Evolutionary conservation across 2,113 vertebrate species (phyloP).

Genomic region (Periophthalmus modestus): DNA sequence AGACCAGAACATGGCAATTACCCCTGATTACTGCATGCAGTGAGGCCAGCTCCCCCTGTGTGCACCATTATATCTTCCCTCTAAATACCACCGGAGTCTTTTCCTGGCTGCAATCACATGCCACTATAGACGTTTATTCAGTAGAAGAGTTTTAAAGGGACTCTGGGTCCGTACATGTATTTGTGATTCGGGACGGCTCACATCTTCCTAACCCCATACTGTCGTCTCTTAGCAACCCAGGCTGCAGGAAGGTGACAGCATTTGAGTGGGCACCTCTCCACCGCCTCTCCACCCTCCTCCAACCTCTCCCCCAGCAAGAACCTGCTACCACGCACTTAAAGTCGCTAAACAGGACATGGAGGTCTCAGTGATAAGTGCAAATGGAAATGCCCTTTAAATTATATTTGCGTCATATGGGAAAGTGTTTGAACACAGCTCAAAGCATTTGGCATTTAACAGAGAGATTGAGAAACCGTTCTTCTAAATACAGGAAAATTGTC

Average conservation of each 20-base stretch:
- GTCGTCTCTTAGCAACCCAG: slow-evolving; percentile 70
- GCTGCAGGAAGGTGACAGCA: slow-evolving; percentile 67
- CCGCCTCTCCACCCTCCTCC: slow-evolving; percentile 20
- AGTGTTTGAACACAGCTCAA: not conserved
- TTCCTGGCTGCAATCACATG: slow-evolving; percentile 10
- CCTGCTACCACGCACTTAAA: slow-evolving; percentile 42
- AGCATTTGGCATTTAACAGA: not conserved
- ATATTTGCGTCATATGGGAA: not conserved
- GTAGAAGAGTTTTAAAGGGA: slow-evolving; percentile 38
- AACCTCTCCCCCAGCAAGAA: slow-evolving; percentile 18
- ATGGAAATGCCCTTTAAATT: not conserved
- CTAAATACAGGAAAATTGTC: too few relatives aligned
- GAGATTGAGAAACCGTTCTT: too few relatives aligned
- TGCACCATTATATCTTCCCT: slow-evolving; percentile 21
- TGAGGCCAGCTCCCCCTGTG: slow-evolving; percentile 19
- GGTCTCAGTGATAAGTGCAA: not conserved
- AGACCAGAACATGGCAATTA: slow-evolving; percentile 37
- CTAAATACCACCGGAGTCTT: slow-evolving; percentile 32
- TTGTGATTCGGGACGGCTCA: slow-evolving; percentile 46
- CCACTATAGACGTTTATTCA: slow-evolving; percentile 20
- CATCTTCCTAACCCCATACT: slow-evolving; percentile 61
- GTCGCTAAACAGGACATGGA: slow-evolving; percentile 7
- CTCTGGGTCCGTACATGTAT: slow-evolving; percentile 14
- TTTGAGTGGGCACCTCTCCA: slow-evolving; percentile 71
- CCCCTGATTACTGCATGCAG: slow-evolving; percentile 28